Base-by-base conservation (phyloP, 1,140 invertebrate genomes). In the Condylostylus longicornis region DNA sequence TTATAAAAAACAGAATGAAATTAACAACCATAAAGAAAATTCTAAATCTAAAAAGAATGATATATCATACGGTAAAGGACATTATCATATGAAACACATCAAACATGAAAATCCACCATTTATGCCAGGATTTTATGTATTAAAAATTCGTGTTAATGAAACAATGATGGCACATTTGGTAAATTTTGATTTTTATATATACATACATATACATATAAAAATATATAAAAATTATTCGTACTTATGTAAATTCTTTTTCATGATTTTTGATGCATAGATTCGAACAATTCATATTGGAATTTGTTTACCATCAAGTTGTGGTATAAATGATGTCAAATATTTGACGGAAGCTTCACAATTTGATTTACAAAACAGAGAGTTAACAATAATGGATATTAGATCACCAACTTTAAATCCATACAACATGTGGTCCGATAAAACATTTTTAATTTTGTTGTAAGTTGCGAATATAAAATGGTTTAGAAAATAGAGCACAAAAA, bases 381-480 rank as follows among this genome's bases (percentile, higher is more conserved):
- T 69, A 1, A 42, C 58, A 7, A 65, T 79, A 2, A 42, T 70
- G 13, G 57, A 65, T 31, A 69, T 83, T 19, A 70, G 77, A 27
- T 73, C 77, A 22, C 78, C 71, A 1, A 64, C 75, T 34, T 70
- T 75, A 40, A 66, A 71, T 40, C 58, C 60, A 36, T 85, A 79
- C 47, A 61, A 72, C 35, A 71, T 81, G 46, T 71, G 67, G 42
- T 43, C 64, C 8, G 82, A 85, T 50, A 65, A 65, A 2, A 74
- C 78, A 2, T 84, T 84, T 59, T 74, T 71, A 58, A 67, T 73
- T 28, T 49, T 85, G 23, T 61, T 75, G 80, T 85, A 60, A 75
- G 72, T 50, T 23, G 40, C 13, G 25, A 20, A 25, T 18, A 36
- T 14, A 29, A 14, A 32, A 21, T 37, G 29, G 20, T 18, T 42